Conservation (phyloP, 2,113 vertebrate species). For the Daboia siamensis region DNA sequence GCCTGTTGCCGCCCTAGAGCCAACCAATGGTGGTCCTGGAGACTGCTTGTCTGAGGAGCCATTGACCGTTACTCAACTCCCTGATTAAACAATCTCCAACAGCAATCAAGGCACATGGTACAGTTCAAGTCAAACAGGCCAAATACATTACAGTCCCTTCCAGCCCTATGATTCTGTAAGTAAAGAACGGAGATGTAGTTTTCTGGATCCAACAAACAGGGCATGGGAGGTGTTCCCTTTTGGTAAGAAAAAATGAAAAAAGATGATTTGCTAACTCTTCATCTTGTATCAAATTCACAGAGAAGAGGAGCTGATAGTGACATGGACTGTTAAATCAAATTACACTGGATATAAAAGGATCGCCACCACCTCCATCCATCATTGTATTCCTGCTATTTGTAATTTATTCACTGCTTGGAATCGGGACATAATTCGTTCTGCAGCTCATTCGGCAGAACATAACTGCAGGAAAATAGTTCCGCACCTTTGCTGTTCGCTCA, state of each 20-base stretch:
- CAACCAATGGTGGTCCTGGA: too few relatives aligned
- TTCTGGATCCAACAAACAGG: neutral
- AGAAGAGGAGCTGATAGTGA: neutral
- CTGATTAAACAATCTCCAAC: too few relatives aligned
- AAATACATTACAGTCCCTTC: too few relatives aligned
- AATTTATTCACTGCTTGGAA: slow-evolving; percentile 8
- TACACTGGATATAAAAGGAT: neutral
- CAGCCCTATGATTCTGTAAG: too few relatives aligned
- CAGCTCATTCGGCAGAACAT: neutral
- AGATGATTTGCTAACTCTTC: neutral
- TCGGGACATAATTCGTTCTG: neutral
- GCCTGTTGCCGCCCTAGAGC: too few relatives aligned
- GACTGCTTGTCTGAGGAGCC: too few relatives aligned
- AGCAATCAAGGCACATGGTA: too few relatives aligned
- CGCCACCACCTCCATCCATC: neutral
- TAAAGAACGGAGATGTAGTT: neutral
- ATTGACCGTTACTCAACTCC: too few relatives aligned
- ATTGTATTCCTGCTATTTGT: neutral
- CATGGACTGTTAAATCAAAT: neutral
- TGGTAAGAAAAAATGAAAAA: neutral
- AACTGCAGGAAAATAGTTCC: neutral
- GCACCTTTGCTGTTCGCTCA: slow-evolving; percentile 5
- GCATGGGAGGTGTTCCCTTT: rapidly evolving
- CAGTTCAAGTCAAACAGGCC: too few relatives aligned
- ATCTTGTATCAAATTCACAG: neutral